phyloP scores from a whole-genome alignment of 1,140 invertebrate genomes.

The Temnothorax curvispinosus region DNA sequence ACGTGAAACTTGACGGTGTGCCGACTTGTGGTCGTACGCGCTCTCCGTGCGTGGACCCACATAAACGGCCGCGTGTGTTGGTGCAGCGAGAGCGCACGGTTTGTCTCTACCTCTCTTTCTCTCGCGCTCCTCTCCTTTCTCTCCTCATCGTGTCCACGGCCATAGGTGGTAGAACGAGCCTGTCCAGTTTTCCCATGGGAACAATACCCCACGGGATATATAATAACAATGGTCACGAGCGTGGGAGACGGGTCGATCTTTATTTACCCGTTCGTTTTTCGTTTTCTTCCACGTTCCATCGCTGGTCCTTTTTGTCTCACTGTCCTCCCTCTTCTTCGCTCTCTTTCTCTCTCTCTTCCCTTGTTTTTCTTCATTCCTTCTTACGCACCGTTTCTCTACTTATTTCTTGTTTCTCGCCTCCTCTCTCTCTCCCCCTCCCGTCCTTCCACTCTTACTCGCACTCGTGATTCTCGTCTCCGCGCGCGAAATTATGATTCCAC shows the following conservation, averaged over 20 bases:
- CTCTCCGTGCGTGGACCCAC: constrained; percentile 27
- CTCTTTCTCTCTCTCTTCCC: not conserved
- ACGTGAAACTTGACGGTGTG: constrained; percentile 66
- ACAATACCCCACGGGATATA: constrained; percentile 81
- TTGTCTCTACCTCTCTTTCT: constrained; percentile 32
- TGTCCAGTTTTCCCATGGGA: constrained; percentile 83
- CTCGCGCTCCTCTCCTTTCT: not conserved
- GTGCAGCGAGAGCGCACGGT: constrained; percentile 46
- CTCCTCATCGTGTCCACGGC: constrained; percentile 50
- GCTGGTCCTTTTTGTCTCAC: constrained; percentile 12
- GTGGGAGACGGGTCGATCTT: constrained; percentile 80
- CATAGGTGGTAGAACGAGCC: constrained; percentile 77
- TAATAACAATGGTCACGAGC: constrained; percentile 81
- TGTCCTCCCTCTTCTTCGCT: not conserved
- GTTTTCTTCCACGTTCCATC: constrained; percentile 64
- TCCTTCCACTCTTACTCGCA: constrained; percentile 5
- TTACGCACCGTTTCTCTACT: not conserved
- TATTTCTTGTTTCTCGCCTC: not conserved
- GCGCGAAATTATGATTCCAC: constrained; percentile 63
- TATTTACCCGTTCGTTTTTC: constrained; percentile 78
- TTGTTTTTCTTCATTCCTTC: constrained; percentile 34
- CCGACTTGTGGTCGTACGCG: constrained; percentile 27
- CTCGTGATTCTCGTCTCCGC: constrained; percentile 36
- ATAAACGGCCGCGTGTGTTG: not conserved
- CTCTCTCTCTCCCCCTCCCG: not conserved